These are phyloP conservation scores for Eidolon dupreanum DNA, from an alignment of 2,797 vertebrate genomes.

Conservation along the genomic window DNA sequence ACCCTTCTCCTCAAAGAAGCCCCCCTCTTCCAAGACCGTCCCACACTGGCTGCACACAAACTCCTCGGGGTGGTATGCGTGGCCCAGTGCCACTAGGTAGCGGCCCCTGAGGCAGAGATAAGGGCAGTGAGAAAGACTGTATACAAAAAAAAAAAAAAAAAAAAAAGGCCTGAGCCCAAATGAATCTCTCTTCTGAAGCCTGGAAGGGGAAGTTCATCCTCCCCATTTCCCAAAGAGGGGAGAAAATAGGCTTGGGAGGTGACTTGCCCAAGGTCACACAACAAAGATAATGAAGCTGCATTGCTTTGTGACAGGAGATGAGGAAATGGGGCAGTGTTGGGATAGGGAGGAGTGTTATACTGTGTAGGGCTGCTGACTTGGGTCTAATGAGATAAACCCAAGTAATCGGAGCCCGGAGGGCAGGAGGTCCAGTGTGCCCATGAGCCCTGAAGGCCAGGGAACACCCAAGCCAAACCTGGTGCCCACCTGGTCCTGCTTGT, in stretches of 20 bases:
- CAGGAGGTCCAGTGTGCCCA: neutral
- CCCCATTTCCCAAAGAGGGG: neutral
- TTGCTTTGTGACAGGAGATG: neutral
- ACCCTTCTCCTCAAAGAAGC: constrained; percentile 98
- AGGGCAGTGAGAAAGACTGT: neutral
- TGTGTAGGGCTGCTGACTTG: neutral
- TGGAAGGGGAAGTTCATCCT: neutral
- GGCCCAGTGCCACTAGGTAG: constrained; percentile 96
- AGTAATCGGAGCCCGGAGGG: neutral
- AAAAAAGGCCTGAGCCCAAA: neutral
- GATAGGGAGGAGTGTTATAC: neutral
- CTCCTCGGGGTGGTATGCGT: constrained; percentile 98
- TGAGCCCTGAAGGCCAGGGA: neutral
- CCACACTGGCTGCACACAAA: constrained; percentile 97
- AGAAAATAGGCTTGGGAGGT: neutral
- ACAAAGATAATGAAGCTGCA: neutral
- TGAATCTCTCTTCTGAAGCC: neutral
- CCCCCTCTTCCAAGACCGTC: constrained; percentile 94
- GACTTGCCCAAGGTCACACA: neutral
- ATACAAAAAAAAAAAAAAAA: neutral
- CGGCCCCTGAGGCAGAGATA: constrained; percentile 88
- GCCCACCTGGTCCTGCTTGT: neutral
- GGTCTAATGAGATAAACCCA: neutral
- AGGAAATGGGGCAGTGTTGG: neutral
- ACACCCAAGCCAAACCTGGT: neutral